These are phyloP conservation scores for Nibea albiflora DNA, from an alignment of 2,113 vertebrate genomes.

Conservation along the genomic window DNA sequence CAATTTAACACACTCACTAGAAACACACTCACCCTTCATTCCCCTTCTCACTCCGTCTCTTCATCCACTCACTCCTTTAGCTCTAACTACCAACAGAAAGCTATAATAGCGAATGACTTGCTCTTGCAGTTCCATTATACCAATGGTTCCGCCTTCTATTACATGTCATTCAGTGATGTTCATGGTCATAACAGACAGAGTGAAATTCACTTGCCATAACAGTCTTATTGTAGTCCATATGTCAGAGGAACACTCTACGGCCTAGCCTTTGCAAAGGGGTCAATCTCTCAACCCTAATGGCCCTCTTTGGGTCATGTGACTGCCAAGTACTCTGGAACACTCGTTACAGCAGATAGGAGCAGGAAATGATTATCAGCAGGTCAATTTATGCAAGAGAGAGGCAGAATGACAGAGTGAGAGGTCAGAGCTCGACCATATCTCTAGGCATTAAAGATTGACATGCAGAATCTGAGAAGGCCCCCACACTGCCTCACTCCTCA, in stretches of 20 bases:
- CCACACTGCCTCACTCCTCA: constrained; percentile 54
- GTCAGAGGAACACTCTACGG: constrained; percentile 73
- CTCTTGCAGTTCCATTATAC: constrained; percentile 69
- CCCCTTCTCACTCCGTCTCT: constrained; percentile 27
- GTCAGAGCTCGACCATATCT: constrained; percentile 81
- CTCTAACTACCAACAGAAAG: constrained; percentile 58
- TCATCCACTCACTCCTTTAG: constrained; percentile 24
- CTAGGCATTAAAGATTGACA: constrained; percentile 83
- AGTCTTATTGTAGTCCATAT: constrained; percentile 75
- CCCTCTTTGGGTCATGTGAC: constrained; percentile 77
- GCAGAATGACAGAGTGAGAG: constrained; percentile 79
- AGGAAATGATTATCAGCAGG: constrained; percentile 82
- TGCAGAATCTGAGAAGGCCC: constrained; percentile 77
- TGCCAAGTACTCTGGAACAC: constrained; percentile 69
- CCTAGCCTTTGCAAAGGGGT: constrained; percentile 70
- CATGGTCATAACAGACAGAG: constrained; percentile 71
- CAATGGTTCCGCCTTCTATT: constrained; percentile 70
- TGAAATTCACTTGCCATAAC: constrained; percentile 76
- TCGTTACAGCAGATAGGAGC: constrained; percentile 80
- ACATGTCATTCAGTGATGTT: constrained; percentile 68
- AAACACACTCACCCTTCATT: neutral
- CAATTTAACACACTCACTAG: no score
- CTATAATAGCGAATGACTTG: constrained; percentile 64
- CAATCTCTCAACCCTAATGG: constrained; percentile 83
- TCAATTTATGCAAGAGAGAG: constrained; percentile 82